Evolutionary conservation across 2,797 vertebrate species (phyloP), one percentile per base, ranked within the genome.

Genomic region (Sphenopsis melanotis): DNA sequence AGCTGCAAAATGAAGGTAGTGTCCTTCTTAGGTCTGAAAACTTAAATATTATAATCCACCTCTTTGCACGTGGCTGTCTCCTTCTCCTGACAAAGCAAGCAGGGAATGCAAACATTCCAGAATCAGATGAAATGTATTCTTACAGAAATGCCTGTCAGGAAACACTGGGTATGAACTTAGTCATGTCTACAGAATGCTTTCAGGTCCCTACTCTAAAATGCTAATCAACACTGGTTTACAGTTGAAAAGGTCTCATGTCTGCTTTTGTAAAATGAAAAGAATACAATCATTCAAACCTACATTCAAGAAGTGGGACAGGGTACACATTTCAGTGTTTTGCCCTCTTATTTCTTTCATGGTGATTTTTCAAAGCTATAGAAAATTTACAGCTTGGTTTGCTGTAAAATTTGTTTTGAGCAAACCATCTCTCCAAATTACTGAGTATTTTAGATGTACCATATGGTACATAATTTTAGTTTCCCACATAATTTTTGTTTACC

Each of bases 381-480:
- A 87, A 87, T 86, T 30, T 79, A 61, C 34, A 91, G 57, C 15
- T 50, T 85, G 15, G 24, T 84, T 91, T 81, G 47, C 77, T 80
- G 30, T 39, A 88, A 90, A 85, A 84, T 91, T 81, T 89, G 37
- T 84, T 96, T 94, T 86, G 59, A 90, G 39, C 80, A 90, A 96
- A 92, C 69, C 39, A 11, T 70, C 46, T 90, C 55, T 81, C 68
- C 60, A 69, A 96, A 93, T 79, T 70, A 86, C 47, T 68, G 57
- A 75, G 46, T 94, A 66, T 91, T 95, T 96, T 32, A 95, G 37
- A 81, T 6, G 7, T 89, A 47, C 78, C 94, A 95, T 94, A 90
- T 85, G 91, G 68, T 77, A 55, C n/a, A 37, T 66, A 86, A 91
- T 84, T 92, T 92, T 91, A 90, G 21, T 65, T 55, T 92, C 37